Conservation (phyloP, 2,113 vertebrate genomes). For the Carassius gibelio region DNA sequence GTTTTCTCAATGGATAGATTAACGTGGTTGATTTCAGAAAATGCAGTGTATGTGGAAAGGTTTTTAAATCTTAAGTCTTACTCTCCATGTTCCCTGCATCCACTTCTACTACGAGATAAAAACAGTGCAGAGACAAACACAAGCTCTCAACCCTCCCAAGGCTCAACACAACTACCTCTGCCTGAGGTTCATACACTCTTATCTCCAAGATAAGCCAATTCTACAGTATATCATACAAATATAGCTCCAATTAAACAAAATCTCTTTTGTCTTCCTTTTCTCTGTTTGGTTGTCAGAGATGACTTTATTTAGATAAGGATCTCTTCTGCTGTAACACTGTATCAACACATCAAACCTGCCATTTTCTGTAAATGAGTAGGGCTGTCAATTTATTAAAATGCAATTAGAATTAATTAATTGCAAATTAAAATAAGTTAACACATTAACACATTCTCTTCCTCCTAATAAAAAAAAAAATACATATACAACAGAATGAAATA, state of each 20-base stretch:
- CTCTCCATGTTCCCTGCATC: neutral
- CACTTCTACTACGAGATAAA: neutral
- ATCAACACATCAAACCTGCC: neutral
- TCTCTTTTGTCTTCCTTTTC: neutral
- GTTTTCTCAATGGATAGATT: slow-evolving; percentile 12
- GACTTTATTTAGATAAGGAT: neutral
- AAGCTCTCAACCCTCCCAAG: slow-evolving; percentile 4
- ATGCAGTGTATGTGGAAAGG: neutral
- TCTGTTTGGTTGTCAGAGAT: neutral
- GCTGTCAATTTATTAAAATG: neutral
- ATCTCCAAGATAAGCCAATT: slow-evolving; percentile 17
- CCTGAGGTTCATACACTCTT: slow-evolving; percentile 12
- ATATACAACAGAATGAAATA: neutral
- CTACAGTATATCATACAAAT: slow-evolving; percentile 10
- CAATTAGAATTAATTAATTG: neutral
- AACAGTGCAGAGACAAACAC: neutral
- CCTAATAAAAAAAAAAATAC: neutral
- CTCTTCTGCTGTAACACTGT: neutral
- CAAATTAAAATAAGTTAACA: neutral
- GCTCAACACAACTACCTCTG: neutral
- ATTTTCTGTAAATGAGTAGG: neutral
- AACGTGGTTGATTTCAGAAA: neutral
- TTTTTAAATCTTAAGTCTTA: slow-evolving; percentile 9
- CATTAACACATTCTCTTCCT: neutral
- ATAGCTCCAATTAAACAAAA: neutral